Evolutionary conservation across 2,113 vertebrate genomes (phyloP), one percentile per base, ranked within the genome.

Genomic region (Saccopteryx leptura): DNA sequence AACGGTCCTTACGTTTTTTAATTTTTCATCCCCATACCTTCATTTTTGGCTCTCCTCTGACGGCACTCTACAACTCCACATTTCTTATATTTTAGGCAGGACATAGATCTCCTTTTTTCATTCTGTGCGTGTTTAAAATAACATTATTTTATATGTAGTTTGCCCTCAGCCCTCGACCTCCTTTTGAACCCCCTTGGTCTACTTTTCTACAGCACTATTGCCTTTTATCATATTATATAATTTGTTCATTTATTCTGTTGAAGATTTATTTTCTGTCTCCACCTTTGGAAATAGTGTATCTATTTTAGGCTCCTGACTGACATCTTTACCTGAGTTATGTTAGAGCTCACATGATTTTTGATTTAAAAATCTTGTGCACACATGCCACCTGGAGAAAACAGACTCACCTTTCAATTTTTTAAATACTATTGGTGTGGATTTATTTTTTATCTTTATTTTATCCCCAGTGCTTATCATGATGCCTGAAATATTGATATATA

Each of bases 81-180:
- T 69, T 91, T 88, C 87, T 69, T 72, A 52, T 24, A 48, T 79
- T 93, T 56, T 82, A 69, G 24, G 9, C 4, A 21, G 18, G 39
- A 10, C 10, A 28, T 4, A 78, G n/a, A 54, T 87, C 66, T 71
- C 21, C 39, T n/a, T 88, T 21, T 71, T 93, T 93, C 68, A 90
- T 90, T 88, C 56, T 66, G 50, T 58, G 17, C 14, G 46, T 60
- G n/a, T 91, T 85, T 94, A 91, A 80, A 50, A 72, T 6, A 39
- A 69, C 6, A 50, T 54, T 58, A 60, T 78, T 82, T 65, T n/a
- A 63, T 33, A 60, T 19, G 15, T 3, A 31, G 24, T 26, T 23
- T 63, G 39, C 39, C 24, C 28, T 66, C 18, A 46, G 9, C 50
- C 21, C 33, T 72, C 11, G 2, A 17, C 9, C 5, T 14, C 69